Conservation (phyloP, 2,113 vertebrate genomes). For the Cygnus atratus region DNA sequence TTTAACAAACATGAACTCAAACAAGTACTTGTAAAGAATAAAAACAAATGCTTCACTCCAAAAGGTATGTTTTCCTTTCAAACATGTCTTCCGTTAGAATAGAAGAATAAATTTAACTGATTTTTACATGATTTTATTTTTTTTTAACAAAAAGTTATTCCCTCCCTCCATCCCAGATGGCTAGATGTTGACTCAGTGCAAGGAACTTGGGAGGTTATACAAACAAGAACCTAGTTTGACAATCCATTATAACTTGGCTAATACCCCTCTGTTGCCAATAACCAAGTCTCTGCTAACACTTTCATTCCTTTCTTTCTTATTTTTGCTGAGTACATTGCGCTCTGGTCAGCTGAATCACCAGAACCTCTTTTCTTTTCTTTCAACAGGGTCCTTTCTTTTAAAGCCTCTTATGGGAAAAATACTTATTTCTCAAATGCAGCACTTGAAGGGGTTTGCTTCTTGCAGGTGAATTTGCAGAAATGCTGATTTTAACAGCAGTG, state of each 20-base stretch:
- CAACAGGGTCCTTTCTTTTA: neutral
- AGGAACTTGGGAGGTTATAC: slow-evolving; percentile 54
- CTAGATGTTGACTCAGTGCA: slow-evolving; percentile 25
- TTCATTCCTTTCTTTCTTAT: slow-evolving; percentile 15
- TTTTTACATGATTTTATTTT: slow-evolving; percentile 15
- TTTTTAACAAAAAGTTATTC: slow-evolving; percentile 7
- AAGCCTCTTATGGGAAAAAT: neutral
- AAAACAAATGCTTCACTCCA: slow-evolving; percentile 53
- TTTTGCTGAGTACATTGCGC: slow-evolving; percentile 1
- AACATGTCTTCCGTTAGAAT: slow-evolving; percentile 49
- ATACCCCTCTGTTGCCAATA: slow-evolving; percentile 50
- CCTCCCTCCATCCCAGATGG: slow-evolving; percentile 7
- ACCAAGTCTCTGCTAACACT: slow-evolving; percentile 51
- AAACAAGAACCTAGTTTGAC: slow-evolving; percentile 48
- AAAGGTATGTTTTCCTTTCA: slow-evolving; percentile 61
- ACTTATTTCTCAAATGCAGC: neutral
- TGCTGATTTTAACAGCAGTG: neutral
- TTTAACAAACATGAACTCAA: slow-evolving; percentile 53
- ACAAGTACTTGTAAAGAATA: slow-evolving; percentile 45
- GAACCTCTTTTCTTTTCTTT: neutral
- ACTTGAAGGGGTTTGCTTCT: neutral
- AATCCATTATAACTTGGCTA: slow-evolving; percentile 60
- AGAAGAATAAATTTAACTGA: slow-evolving; percentile 48
- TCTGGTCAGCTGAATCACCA: neutral
- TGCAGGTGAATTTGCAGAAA: slow-evolving; percentile 32